phyloP scores from a whole-genome alignment of 2,888 invertebrate genomes.

The Antitype chi region DNA sequence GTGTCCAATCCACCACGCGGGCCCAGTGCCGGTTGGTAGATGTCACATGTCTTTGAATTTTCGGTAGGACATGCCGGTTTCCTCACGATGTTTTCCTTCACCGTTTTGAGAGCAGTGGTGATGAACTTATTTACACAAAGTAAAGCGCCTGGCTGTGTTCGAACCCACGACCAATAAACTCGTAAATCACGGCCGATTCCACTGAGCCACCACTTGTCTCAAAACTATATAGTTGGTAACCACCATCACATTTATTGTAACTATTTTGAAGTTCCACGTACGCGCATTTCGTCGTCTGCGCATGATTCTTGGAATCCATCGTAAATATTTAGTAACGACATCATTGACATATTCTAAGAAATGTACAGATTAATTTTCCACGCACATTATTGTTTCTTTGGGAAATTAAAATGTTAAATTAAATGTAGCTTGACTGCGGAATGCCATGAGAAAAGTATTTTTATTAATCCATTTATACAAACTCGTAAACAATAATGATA shows the following conservation, averaged over 20 bases:
- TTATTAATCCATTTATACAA: background rate
- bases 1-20: too few species aligned
- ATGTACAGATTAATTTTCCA: slow-evolving; percentile 6
- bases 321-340: slow-evolving; percentile 28
- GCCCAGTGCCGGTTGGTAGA: too few species aligned
- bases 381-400: background rate
- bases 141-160: too few species aligned
- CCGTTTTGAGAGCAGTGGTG: too few species aligned
- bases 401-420: background rate
- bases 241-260: background rate
- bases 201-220: too few species aligned
- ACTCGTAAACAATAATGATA: background rate
- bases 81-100: too few species aligned
- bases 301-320: slow-evolving; percentile 36
- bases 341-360: slow-evolving; percentile 35
- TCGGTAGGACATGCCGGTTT: too few species aligned
- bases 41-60: too few species aligned
- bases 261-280: slow-evolving; percentile 42
- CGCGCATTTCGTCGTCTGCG: slow-evolving; percentile 28
- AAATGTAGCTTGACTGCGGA: background rate
- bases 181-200: too few species aligned
- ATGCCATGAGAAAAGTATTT: background rate
- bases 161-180: too few species aligned
- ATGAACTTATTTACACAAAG: too few species aligned
- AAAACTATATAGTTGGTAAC: background rate